Base-by-base conservation (phyloP, 2,797 vertebrate species). In the Microchirus variegatus region DNA sequence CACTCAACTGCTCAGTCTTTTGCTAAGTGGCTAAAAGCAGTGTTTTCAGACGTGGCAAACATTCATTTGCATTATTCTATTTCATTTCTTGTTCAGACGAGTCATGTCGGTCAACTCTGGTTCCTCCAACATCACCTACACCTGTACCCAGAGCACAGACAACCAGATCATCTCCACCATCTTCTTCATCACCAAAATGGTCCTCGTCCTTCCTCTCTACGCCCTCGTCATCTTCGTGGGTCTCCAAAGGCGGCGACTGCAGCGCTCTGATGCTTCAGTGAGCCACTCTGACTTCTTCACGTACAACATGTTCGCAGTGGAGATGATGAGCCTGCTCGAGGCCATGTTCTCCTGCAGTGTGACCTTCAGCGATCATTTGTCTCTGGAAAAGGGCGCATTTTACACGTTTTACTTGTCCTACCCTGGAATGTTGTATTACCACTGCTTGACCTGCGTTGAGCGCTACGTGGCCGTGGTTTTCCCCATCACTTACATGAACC, bases 381-480 rank as follows among this genome's bases (percentile, higher is more conserved):
- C 4, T 31, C 31, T 31, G 31, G 5, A 6, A 5, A 6, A 1
- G 5, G 31, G 31, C 5, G 1, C 7, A 5, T 6, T 31, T 0
- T 4, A 3, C 31, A 31, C 4, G 5, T 31, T 4, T 31, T 31
- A 1, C 31, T 31, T 7, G n/a, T 31, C 31, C 31, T 31, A 6
- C 31, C 1, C n/a, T 1, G 75, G 59, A 37, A 59, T 80, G 31
- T 4, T 53, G 9, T 1, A 59, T 1, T 67, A 77, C 7, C 79
- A 85, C 57, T 40, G 40, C 4, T 68, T 85, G 14, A 77, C 80
- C 51, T 81, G 80, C 15, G 36, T 47, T 4, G 80, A 85, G 35
- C 73, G 73, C 48, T 40, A 79, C 65, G 56, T 85, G 22, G 83
- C 83, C 2, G 73, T 79, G 1, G 52, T 83, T 5, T 69, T 79